phyloP scores from a whole-genome alignment of 2,888 invertebrate species.

The Drosophila paranaensis region DNA sequence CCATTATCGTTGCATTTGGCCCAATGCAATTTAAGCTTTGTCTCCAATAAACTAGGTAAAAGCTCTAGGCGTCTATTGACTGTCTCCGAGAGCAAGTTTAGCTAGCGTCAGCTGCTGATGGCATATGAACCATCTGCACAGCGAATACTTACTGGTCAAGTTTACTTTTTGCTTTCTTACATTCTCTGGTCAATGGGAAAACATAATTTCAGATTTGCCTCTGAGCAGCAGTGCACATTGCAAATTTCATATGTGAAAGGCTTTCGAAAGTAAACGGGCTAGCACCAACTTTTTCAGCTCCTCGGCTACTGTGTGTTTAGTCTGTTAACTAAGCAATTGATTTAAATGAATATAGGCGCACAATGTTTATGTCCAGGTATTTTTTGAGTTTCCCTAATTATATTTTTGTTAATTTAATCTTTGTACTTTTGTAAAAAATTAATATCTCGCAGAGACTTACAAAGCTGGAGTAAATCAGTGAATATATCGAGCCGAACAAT shows the following conservation, averaged over 20 bases:
- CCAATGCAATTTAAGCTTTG: constrained; percentile 67
- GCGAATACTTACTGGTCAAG: constrained; percentile 52
- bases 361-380: no score
- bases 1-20: constrained; percentile 44
- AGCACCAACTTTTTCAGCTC: constrained; percentile 20
- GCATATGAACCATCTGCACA: constrained; percentile 52
- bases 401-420: no score
- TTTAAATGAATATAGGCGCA: neutral
- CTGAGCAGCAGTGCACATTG: constrained; percentile 23
- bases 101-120: constrained; percentile 29
- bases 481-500: neutral
- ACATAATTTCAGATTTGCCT: constrained; percentile 48
- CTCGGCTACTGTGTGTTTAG: constrained; percentile 11
- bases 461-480: neutral
- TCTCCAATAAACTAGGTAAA: constrained; percentile 45
- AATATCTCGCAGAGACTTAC: no score
- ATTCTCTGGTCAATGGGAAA: constrained; percentile 41
- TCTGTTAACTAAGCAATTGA: neutral
- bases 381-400: no score
- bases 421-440: no score
- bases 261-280: constrained; percentile 41
- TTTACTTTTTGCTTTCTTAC: constrained; percentile 41
- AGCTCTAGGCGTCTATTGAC: constrained; percentile 26
- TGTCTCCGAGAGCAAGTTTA: constrained; percentile 44
- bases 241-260: constrained; percentile 45